Evolutionary conservation across 1,140 invertebrate species (phyloP).

Genomic region (Temnothorax longispinosus): DNA sequence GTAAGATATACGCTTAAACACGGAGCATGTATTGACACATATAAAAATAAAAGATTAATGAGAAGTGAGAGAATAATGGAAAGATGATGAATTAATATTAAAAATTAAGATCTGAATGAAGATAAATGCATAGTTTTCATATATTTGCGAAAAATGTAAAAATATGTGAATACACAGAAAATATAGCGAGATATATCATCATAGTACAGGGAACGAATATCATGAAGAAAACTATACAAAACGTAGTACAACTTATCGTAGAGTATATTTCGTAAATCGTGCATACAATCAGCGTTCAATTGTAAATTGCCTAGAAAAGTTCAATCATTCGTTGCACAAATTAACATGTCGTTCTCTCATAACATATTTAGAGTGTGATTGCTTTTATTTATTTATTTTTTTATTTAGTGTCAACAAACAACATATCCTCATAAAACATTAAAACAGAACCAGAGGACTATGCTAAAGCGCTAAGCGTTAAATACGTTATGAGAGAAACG

Average conservation of each 20-base stretch:
- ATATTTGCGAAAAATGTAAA: not conserved
- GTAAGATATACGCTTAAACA: not conserved
- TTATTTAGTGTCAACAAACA: not conserved
- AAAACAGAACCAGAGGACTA: not conserved
- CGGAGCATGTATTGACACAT: not conserved
- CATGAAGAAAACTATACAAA: not conserved
- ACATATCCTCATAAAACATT: slow-evolving; percentile 3
- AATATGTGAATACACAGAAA: not conserved
- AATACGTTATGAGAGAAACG: slow-evolving; percentile 27
- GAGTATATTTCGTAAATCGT: slow-evolving; percentile 48
- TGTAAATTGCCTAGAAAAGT: slow-evolving; percentile 44
- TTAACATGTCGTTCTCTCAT: not conserved
- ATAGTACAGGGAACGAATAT: not conserved
- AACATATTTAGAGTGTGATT: not conserved
- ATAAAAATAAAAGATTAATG: not conserved
- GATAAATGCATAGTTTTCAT: not conserved
- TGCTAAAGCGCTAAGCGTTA: not conserved
- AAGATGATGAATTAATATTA: not conserved
- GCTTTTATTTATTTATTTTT: not conserved
- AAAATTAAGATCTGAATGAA: not conserved
- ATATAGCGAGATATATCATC: not conserved
- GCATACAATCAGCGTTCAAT: slow-evolving; percentile 18
- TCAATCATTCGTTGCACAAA: slow-evolving; percentile 23
- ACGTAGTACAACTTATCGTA: slow-evolving; percentile 20
- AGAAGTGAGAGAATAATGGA: not conserved